Base-by-base conservation (phyloP, 2,797 vertebrate genomes). In the Myoxocephalus aenaeus region DNA sequence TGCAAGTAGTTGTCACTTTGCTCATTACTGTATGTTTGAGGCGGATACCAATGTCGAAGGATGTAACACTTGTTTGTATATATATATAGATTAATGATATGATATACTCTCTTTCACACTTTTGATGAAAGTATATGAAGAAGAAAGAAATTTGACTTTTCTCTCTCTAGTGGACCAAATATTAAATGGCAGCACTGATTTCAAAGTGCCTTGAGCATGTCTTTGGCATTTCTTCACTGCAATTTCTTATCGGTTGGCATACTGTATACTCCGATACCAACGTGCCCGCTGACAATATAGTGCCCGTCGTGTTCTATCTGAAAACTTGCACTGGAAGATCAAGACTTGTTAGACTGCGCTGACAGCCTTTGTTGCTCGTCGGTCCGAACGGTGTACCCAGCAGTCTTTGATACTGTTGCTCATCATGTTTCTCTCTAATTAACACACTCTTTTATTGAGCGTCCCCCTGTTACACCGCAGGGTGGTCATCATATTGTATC, bases 401-500 rank as follows among this genome's bases (percentile, higher is more conserved):
- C 63, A 17, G 50, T 54, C 83, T 90, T 90, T 92, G 85, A 92
- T 91, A 90, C 75, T 53, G 67, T 83, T 79, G 80, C 85, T 80
- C 70, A 51, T 86, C 79, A 14, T 68, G 89, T 89, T 89, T 63
- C 87, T 80, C 89, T 84, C 88, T 91, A 92, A 93, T 93, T 93
- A 94, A 93, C 90, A 82, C 82, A 89, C 86, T 91, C 86, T 81
- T 89, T 90, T 83, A 86, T 89, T 90, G 84, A 89, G 87, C 79
- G 34, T 75, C 74, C 82, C 85, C 77, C 83, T 78, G 78, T 91
- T 79, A 61, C 90, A 86, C 91, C 84, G 61, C 83, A 62, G 88
- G 91, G 88, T 83, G 84, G 78, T 85, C 91, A 92, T 92, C 91
- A 90, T 92, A 88, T 93, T 93, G 90, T 90, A 27, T 90, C 84